These are phyloP conservation scores for Diplosoma virens DNA, from an alignment of 23 tunicate genomes.

Conservation along the genomic window DNA sequence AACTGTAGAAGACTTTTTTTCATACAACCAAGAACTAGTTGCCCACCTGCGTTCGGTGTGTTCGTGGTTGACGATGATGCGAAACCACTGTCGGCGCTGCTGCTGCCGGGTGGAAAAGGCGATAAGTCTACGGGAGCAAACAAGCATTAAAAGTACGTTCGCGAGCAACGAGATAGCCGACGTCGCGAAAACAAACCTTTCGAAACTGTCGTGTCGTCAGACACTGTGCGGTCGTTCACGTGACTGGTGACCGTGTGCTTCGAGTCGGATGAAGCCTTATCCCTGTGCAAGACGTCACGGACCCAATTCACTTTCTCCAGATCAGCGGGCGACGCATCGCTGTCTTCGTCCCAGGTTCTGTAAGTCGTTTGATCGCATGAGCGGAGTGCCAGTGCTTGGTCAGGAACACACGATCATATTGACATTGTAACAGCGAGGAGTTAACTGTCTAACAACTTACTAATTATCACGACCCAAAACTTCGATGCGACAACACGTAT, in stretches of 20 bases:
- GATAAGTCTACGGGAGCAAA: slow-evolving; percentile 33
- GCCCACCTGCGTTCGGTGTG: slow-evolving; percentile 23
- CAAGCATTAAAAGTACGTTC: background rate
- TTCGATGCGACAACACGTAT: too few species aligned
- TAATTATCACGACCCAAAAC: too few species aligned
- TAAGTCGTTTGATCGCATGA: too few species aligned
- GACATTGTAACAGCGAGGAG: too few species aligned
- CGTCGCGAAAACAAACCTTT: background rate
- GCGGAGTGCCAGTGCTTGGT: too few species aligned
- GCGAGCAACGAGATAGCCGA: background rate
- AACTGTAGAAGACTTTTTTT: background rate
- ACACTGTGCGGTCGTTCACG: background rate
- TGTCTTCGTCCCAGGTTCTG: slow-evolving; percentile 48
- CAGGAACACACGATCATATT: too few species aligned
- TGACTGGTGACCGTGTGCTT: background rate
- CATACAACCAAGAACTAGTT: too few species aligned
- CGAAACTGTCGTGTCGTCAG: background rate
- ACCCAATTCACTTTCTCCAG: slow-evolving; percentile 79
- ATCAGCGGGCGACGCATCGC: slow-evolving; percentile 13
- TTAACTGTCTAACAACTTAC: too few species aligned
- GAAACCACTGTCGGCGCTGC: slow-evolving; percentile 76
- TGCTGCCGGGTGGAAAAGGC: slow-evolving; percentile 33
- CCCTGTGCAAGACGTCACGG: slow-evolving; percentile 49
- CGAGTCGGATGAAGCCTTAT: background rate
- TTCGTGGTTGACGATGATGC: slow-evolving; percentile 64